Conservation (phyloP, 2,113 vertebrate species). For the Sphyrna mokarran region DNA sequence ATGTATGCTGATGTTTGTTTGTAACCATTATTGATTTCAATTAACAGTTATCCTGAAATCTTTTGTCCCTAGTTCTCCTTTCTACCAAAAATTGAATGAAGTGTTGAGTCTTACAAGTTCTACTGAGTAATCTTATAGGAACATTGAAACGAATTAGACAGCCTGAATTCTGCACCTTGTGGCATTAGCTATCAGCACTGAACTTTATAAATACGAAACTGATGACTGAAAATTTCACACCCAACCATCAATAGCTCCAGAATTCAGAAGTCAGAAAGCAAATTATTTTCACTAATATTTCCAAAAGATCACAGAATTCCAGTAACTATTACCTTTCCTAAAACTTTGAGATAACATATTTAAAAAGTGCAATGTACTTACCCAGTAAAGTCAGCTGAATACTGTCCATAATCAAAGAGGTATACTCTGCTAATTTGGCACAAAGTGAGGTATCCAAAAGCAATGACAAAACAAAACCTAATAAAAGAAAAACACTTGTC, state of each 20-base stretch:
- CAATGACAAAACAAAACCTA: slow-evolving; percentile 93
- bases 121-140: background rate
- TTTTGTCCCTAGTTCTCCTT: background rate
- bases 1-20: background rate
- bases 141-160: background rate
- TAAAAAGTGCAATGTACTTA: slow-evolving; percentile 56
- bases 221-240: background rate
- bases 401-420: slow-evolving; percentile 96
- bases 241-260: background rate
- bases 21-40: background rate
- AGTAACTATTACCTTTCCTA: background rate
- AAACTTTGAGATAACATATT: background rate
- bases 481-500: slow-evolving; percentile 45
- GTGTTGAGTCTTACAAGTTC: background rate
- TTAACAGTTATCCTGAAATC: background rate
- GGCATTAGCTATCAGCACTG: background rate
- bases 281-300: background rate
- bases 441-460: slow-evolving; percentile 88
- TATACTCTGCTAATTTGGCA: slow-evolving; percentile 96
- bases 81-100: background rate
- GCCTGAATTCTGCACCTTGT: background rate
- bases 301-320: background rate
- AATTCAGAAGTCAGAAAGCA: background rate
- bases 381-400: slow-evolving; percentile 98
- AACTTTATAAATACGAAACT: background rate